Evolutionary conservation across 2,113 vertebrate genomes (phyloP).

Genomic region (Chloroceryle aenea): DNA sequence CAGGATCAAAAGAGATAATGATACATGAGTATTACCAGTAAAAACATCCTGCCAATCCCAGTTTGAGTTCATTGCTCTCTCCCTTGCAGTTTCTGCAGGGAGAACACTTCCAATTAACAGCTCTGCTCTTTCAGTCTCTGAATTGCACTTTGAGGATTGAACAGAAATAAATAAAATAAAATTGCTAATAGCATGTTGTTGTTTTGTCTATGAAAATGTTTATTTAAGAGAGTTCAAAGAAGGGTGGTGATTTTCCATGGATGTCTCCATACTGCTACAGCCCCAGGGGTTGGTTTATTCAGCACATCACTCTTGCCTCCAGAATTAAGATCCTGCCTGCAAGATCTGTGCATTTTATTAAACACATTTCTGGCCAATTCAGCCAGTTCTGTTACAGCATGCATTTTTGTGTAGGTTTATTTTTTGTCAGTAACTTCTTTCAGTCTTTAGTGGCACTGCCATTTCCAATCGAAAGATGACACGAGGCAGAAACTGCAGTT

Average conservation of each 20-base stretch:
- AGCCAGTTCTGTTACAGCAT: neutral
- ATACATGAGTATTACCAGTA: neutral
- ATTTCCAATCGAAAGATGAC: neutral
- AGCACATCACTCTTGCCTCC: neutral
- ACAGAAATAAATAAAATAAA: neutral
- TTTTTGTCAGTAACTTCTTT: neutral
- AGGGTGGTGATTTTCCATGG: neutral
- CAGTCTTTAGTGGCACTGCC: neutral
- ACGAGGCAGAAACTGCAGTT: neutral
- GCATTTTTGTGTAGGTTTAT: neutral
- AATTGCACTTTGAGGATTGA: neutral
- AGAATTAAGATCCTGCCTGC: neutral
- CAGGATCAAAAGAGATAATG: neutral
- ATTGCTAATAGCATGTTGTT: neutral
- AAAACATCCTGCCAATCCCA: neutral
- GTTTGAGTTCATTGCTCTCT: neutral
- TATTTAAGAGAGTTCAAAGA: too few species aligned
- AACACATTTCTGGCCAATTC: neutral
- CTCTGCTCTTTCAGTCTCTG: neutral
- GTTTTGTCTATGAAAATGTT: neutral
- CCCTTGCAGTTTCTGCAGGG: neutral
- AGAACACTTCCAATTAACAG: slow-evolving; percentile 11
- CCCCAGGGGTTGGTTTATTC: neutral
- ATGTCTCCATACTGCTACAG: neutral
- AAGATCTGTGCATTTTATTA: neutral